Conservation (phyloP, 2,113 vertebrate species). For the Catharus minimus region DNA sequence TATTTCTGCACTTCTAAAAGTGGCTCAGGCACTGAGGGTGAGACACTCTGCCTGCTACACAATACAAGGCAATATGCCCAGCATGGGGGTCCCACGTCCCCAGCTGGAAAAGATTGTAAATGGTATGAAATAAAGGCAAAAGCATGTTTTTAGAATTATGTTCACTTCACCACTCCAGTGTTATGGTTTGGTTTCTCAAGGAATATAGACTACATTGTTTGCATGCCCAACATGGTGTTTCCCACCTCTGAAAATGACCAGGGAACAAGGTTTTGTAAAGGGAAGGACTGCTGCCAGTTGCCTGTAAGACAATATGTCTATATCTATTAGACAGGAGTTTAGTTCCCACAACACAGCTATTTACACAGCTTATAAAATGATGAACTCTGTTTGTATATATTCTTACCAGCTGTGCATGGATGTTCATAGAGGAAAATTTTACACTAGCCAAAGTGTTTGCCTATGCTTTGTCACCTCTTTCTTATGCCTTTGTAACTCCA, state of each 20-base stretch:
- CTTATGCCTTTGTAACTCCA: background rate
- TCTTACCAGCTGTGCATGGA: background rate
- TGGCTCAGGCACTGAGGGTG: background rate
- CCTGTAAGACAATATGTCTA: background rate
- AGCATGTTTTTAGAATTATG: background rate
- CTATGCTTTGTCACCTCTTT: background rate
- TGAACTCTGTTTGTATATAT: background rate
- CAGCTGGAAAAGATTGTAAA: background rate
- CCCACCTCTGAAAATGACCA: background rate
- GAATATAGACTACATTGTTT: background rate
- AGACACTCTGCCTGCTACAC: background rate
- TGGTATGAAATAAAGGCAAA: background rate
- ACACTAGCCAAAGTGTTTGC: background rate
- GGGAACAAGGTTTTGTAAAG: background rate
- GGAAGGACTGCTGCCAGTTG: background rate
- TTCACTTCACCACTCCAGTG: background rate
- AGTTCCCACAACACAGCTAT: background rate
- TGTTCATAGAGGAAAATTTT: background rate
- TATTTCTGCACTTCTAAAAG: no score
- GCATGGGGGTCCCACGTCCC: background rate
- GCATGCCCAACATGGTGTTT: background rate
- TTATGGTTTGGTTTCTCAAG: background rate
- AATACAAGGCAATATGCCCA: background rate
- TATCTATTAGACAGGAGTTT: background rate
- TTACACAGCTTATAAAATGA: background rate